Evolutionary conservation across 2,888 invertebrate species (phyloP).

Genomic region (Rugalucina vietnamica): DNA sequence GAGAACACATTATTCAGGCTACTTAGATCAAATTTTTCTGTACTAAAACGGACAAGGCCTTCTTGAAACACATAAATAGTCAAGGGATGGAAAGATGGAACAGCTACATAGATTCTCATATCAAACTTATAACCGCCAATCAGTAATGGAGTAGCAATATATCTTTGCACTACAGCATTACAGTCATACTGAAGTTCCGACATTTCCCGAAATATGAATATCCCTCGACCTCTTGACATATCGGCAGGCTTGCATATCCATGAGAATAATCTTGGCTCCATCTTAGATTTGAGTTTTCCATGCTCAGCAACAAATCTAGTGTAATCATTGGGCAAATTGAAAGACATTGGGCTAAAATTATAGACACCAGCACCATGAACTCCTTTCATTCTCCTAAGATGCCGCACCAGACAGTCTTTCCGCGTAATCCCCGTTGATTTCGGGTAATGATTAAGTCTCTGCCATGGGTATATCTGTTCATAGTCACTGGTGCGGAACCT

Average conservation of each 20-base stretch:
- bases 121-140: constrained; percentile 83
- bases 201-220: constrained; percentile 90
- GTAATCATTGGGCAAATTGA: constrained; percentile 93
- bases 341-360: constrained; percentile 93
- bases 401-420: constrained; percentile 92
- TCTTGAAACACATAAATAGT: constrained; percentile 80
- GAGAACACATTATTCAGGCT: constrained; percentile 78
- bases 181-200: constrained; percentile 88
- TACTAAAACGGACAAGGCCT: constrained; percentile 87
- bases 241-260: constrained; percentile 96
- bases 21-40: constrained; percentile 90
- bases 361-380: constrained; percentile 89
- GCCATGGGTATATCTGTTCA: constrained; percentile 78
- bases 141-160: constrained; percentile 80
- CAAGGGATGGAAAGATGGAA: constrained; percentile 81
- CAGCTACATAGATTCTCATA: constrained; percentile 80
- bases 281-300: constrained; percentile 72
- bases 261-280: constrained; percentile 78
- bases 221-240: constrained; percentile 93
- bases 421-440: constrained; percentile 90
- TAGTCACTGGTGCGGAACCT: constrained; percentile 87
- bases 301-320: constrained; percentile 93
- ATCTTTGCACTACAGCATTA: constrained; percentile 91
- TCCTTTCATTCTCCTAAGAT: constrained; percentile 90
- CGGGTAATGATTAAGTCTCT: constrained; percentile 90